phyloP scores from a whole-genome alignment of 2,113 vertebrate species.

The Piaya cayana region DNA sequence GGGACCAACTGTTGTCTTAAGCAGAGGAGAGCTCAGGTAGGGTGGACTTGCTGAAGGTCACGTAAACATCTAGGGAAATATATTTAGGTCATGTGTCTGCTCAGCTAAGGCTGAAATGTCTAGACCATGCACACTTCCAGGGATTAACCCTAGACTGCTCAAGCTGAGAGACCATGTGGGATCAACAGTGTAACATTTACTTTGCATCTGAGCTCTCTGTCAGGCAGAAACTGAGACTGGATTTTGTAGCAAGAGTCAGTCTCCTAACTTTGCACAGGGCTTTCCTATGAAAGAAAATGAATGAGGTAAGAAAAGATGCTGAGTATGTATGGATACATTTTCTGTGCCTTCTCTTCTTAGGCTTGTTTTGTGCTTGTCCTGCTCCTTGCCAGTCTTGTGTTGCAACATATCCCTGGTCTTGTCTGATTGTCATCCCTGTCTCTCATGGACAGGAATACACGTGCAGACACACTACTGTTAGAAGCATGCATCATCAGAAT shows the following conservation, averaged over 20 bases:
- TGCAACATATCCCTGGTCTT: neutral
- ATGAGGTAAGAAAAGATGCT: neutral
- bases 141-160: neutral
- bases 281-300: neutral
- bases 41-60: neutral
- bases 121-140: neutral
- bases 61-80: neutral
- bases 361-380: neutral
- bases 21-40: neutral
- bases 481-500: neutral
- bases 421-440: neutral
- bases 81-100: neutral
- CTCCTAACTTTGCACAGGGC: neutral
- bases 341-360: neutral
- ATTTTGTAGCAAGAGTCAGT: neutral
- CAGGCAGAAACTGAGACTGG: neutral
- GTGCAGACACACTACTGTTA: neutral
- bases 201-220: neutral
- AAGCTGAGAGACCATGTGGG: neutral
- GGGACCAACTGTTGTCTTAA: neutral
- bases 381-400: neutral
- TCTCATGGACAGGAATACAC: too few relatives aligned
- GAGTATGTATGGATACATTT: fast-evolving
- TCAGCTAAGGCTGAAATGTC: neutral
- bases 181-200: neutral